These are phyloP conservation scores for Clupea harengus DNA, from an alignment of 2,113 vertebrate genomes.

Conservation along the genomic window DNA sequence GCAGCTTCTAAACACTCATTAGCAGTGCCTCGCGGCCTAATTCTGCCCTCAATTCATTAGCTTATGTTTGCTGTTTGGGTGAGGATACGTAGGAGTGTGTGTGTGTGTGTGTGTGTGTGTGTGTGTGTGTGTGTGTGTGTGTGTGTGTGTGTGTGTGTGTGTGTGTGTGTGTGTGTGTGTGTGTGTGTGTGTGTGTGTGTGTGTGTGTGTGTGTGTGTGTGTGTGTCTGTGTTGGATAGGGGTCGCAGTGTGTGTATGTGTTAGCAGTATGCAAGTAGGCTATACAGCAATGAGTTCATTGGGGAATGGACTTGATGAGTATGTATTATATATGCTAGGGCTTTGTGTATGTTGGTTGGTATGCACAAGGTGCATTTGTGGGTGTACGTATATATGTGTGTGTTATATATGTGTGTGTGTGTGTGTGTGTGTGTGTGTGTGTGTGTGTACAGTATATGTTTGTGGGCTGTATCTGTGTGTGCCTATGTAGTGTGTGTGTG, in stretches of 20 bases:
- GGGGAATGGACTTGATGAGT: too few relatives aligned
- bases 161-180: neutral
- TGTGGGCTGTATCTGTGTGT: neutral
- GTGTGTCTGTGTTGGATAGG: neutral
- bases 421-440: neutral
- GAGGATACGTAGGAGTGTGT: neutral
- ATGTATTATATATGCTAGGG: too few relatives aligned
- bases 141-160: neutral
- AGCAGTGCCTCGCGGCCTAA: constrained; percentile 31
- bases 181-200: neutral
- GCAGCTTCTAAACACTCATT: constrained; percentile 34
- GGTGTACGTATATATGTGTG: neutral
- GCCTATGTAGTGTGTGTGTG: neutral
- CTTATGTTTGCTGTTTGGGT: constrained; percentile 16
- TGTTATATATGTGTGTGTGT: neutral
- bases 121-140: constrained; percentile 23
- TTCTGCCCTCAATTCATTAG: constrained; percentile 23
- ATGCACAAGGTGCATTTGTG: neutral
- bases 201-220: neutral
- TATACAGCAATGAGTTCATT: too few relatives aligned
- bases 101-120: constrained; percentile 33
- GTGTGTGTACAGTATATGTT: neutral
- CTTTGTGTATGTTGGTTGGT: too few relatives aligned
- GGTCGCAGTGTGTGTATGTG: too few relatives aligned
- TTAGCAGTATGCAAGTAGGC: too few relatives aligned